Percentiles rank a stretch among this genome's conserved stretches.
Evolutionary conservation across 2,888 invertebrate genomes (phyloP).

Genomic region (Perithous albicinctus): DNA sequence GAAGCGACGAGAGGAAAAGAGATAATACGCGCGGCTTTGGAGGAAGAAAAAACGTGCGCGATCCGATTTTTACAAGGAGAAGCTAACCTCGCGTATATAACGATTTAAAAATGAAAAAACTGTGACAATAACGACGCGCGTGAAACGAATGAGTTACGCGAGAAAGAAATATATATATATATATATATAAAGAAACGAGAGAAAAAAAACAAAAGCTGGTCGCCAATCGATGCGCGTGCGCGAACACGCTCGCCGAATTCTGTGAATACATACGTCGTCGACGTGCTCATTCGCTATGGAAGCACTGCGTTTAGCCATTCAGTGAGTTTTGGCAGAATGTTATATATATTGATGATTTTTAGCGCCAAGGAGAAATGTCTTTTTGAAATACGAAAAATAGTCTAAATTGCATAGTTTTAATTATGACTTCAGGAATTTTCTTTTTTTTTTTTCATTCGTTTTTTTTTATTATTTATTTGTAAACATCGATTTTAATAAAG

Average conservation of each 20-base stretch:
- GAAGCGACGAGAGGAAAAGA: slow-evolving; percentile 2
- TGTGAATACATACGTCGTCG: slow-evolving; percentile 31
- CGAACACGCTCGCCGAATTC: slow-evolving; percentile 38
- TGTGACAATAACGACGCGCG: slow-evolving; percentile 13
- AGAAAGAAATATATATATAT: no score
- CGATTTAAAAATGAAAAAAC: no score
- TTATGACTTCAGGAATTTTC: neutral
- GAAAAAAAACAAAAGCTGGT: slow-evolving; percentile 14
- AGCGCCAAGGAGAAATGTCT: neutral
- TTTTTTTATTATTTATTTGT: no score
- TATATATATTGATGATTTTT: neutral
- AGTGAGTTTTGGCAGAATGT: slow-evolving; percentile 76
- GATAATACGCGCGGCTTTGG: slow-evolving; percentile 7
- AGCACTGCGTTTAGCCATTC: slow-evolving; percentile 81
- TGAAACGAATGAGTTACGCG: neutral
- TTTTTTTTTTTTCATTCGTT: neutral
- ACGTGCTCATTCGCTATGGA: slow-evolving; percentile 75
- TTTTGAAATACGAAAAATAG: no score
- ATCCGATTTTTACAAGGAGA: neutral
- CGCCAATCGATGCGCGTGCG: slow-evolving; percentile 48
- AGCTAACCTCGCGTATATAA: slow-evolving; percentile 26
- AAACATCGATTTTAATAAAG: no score
- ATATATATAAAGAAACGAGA: no score
- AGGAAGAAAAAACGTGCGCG: slow-evolving; percentile 23
- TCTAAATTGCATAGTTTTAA: no score